Conservation (phyloP, 2,888 invertebrate genomes). For the Pandemis cinnamomeana region DNA sequence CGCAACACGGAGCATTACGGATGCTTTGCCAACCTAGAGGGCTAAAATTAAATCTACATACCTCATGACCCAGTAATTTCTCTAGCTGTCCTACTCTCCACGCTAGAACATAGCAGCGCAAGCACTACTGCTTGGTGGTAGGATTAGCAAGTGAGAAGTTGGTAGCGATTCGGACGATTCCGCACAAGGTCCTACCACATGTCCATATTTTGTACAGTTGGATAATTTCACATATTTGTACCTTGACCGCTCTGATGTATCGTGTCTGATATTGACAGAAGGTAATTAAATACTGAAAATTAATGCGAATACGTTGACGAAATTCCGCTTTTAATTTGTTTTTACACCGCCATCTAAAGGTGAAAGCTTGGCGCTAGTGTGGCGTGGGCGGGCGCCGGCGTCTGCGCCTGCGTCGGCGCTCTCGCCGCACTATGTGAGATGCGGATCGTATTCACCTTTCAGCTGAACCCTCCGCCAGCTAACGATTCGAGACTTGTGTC, state of each 20-base stretch:
- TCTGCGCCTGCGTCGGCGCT: slow-evolving; percentile 17
- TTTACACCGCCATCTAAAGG: slow-evolving; percentile 52
- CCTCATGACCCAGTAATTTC: no score
- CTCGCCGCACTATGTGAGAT: slow-evolving; percentile 29
- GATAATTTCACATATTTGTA: neutral
- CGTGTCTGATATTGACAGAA: no score
- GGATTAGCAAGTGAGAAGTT: no score
- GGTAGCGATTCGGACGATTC: no score
- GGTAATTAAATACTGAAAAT: neutral
- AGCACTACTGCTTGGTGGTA: no score
- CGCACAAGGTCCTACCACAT: no score
- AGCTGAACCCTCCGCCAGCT: slow-evolving; percentile 4
- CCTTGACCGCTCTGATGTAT: no score
- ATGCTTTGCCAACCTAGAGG: no score
- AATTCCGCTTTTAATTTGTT: slow-evolving; percentile 21
- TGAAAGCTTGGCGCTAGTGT: slow-evolving; percentile 63
- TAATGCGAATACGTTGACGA: neutral
- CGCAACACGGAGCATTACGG: no score
- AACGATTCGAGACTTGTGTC: slow-evolving; percentile 7
- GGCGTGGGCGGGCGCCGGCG: slow-evolving; percentile 56
- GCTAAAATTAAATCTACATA: no score
- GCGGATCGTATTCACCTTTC: slow-evolving; percentile 24
- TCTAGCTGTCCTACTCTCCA: no score
- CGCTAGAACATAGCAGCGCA: no score
- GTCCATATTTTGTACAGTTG: neutral